A percentile compares a stretch with the other conserved stretches of the same genome.
These are phyloP conservation scores for Platerodrilus igneus DNA, from an alignment of 2,888 invertebrate species.

Conservation along the genomic window DNA sequence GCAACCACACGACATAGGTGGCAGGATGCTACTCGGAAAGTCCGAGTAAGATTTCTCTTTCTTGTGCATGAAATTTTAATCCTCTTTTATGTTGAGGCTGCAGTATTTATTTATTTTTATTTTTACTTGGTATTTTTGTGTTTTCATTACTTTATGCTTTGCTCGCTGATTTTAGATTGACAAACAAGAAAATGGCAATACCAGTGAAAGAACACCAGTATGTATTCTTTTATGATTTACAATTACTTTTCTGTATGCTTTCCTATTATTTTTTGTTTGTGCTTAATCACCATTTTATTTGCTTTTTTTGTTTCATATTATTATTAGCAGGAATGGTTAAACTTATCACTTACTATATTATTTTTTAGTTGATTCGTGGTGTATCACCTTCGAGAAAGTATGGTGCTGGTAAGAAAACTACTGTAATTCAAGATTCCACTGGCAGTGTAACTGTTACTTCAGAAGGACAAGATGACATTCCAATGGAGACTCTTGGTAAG, in stretches of 20 bases:
- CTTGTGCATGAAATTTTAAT: not conserved
- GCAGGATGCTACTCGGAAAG: conserved; percentile 68
- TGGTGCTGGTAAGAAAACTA: conserved; percentile 33
- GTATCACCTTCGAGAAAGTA: conserved; percentile 50
- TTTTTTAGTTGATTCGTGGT: conserved; percentile 58
- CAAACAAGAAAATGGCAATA: conserved; percentile 44
- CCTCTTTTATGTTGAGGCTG: not conserved
- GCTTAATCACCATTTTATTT: conserved; percentile 20
- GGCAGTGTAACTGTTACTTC: conserved; percentile 44
- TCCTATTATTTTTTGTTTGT: conserved; percentile 19
- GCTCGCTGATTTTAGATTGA: conserved; percentile 41
- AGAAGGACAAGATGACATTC: conserved; percentile 46
- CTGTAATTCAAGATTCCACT: conserved; percentile 43
- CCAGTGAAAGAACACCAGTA: conserved; percentile 67
- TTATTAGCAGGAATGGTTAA: not conserved
- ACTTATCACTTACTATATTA: not conserved
- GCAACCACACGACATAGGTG: conserved; percentile 54
- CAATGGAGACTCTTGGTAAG: conserved; percentile 51
- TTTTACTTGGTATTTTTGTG: conserved; percentile 54
- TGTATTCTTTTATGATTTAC: conserved; percentile 54
- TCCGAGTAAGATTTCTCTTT: conserved; percentile 60
- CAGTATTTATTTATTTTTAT: conserved; percentile 7
- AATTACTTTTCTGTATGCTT: conserved; percentile 23
- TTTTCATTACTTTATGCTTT: conserved; percentile 57
- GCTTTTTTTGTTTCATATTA: conserved; percentile 8